These are phyloP conservation scores for Potamilus streckersoni DNA, from an alignment of 1,140 invertebrate species.

Conservation along the genomic window DNA sequence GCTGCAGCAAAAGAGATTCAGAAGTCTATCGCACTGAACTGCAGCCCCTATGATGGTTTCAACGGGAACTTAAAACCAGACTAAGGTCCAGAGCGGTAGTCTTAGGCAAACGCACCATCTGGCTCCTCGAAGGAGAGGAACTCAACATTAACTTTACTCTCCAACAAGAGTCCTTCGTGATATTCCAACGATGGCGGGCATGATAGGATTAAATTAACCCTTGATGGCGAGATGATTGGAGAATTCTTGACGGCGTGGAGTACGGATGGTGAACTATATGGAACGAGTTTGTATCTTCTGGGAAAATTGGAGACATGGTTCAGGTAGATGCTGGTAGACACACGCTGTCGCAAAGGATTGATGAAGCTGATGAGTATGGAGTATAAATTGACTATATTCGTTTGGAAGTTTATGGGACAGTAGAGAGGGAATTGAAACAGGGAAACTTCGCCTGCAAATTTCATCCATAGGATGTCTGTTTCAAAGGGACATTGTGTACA, in stretches of 20 bases:
- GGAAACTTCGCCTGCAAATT: slow-evolving; percentile 22
- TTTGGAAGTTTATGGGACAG: slow-evolving; percentile 21
- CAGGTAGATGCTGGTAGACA: slow-evolving; percentile 12
- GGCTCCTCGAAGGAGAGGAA: slow-evolving; percentile 22
- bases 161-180: slow-evolving; percentile 12
- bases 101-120: slow-evolving; percentile 22
- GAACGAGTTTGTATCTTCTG: slow-evolving; percentile 29
- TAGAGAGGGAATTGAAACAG: not conserved
- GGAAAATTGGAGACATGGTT: slow-evolving; percentile 7
- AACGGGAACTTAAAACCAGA: slow-evolving; percentile 12
- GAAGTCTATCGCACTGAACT: no score
- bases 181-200: slow-evolving; percentile 39
- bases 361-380: slow-evolving; percentile 24
- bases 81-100: slow-evolving; percentile 15
- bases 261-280: slow-evolving; percentile 20
- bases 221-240: slow-evolving; percentile 20
- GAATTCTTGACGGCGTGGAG: slow-evolving; percentile 9
- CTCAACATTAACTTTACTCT: slow-evolving; percentile 29
- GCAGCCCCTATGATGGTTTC: not conserved
- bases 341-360: slow-evolving; percentile 5
- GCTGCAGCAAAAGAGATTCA: no score
- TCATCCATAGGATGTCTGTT: not conserved
- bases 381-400: slow-evolving; percentile 32
- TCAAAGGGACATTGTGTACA: no score
- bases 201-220: slow-evolving; percentile 19